These are phyloP conservation scores for Anabas testudineus DNA, from an alignment of 2,797 vertebrate genomes.

Conservation along the genomic window DNA sequence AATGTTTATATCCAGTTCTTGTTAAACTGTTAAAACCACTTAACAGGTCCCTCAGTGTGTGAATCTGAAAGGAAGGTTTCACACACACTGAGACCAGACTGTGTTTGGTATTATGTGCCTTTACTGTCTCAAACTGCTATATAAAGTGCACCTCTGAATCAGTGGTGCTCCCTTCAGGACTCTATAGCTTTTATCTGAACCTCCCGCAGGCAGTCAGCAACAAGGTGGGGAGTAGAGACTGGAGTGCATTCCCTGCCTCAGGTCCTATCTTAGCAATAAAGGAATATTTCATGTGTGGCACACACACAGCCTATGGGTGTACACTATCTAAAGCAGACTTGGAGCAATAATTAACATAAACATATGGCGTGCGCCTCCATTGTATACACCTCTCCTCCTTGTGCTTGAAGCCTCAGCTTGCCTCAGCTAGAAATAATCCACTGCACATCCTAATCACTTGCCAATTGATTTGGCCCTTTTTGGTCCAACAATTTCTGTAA, in stretches of 20 bases:
- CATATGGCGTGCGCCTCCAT: slow-evolving; percentile 65
- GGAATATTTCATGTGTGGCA: slow-evolving; percentile 74
- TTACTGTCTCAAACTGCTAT: slow-evolving; percentile 48
- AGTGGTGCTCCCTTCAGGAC: slow-evolving; percentile 72
- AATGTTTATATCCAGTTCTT: slow-evolving; percentile 37
- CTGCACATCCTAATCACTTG: slow-evolving; percentile 79
- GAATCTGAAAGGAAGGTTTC: slow-evolving; percentile 26
- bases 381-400: slow-evolving; percentile 37
- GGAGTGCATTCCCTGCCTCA: slow-evolving; percentile 63
- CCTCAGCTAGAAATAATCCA: slow-evolving; percentile 66
- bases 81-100: slow-evolving; percentile 3
- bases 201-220: slow-evolving; percentile 67
- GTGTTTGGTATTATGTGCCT: slow-evolving; percentile 17
- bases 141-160: slow-evolving; percentile 72
- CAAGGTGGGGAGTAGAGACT: slow-evolving; percentile 65
- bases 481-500: slow-evolving; percentile 79
- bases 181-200: slow-evolving; percentile 74
- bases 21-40: slow-evolving; percentile 30
- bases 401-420: slow-evolving; percentile 29
- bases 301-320: slow-evolving; percentile 65
- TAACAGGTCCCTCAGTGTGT: slow-evolving; percentile 20
- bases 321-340: slow-evolving; percentile 69
- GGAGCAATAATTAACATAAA: slow-evolving; percentile 77
- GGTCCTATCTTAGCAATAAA: slow-evolving; percentile 76
- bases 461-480: slow-evolving; percentile 76